These are phyloP conservation scores for Melanotaenia boesemani DNA, from an alignment of 2,797 vertebrate genomes.

Conservation along the genomic window DNA sequence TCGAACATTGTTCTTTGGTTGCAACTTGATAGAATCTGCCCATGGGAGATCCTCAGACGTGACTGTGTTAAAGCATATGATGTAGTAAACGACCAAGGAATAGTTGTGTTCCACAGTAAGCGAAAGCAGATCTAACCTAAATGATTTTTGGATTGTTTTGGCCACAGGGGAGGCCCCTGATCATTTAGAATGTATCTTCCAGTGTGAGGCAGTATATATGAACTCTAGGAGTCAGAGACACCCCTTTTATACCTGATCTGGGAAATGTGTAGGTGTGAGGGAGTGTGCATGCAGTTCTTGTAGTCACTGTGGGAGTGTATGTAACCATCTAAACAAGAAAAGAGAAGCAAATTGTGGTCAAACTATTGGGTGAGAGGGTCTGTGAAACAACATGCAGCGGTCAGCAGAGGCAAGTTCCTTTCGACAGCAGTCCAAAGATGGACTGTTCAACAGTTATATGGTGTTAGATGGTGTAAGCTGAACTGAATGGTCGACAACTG, in stretches of 20 bases:
- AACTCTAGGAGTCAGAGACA: no score
- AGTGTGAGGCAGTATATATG: no score
- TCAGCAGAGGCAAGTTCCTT: no score
- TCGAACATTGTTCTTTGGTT: constrained; percentile 62
- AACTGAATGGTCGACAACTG: neutral
- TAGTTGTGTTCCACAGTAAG: constrained; percentile 18
- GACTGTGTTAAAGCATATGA: constrained; percentile 73
- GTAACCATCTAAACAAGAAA: no score
- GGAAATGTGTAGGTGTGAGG: no score
- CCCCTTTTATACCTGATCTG: no score
- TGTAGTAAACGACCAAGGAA: constrained; percentile 65
- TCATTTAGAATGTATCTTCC: no score
- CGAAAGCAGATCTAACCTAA: constrained; percentile 1
- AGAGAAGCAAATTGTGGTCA: no score
- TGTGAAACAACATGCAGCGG: neutral
- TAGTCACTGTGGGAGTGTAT: no score
- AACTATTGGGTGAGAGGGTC: neutral
- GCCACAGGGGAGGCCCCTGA: no score
- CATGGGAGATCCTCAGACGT: constrained; percentile 73
- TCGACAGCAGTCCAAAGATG: neutral
- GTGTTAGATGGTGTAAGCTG: neutral
- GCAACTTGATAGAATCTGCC: constrained; percentile 84
- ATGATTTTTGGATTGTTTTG: no score
- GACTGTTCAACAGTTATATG: neutral
- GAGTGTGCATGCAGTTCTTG: no score